Percentiles rank a stretch among this genome's conserved stretches.
Conservation (phyloP, 2,888 invertebrate species). For the Epistrophella euchroma region DNA sequence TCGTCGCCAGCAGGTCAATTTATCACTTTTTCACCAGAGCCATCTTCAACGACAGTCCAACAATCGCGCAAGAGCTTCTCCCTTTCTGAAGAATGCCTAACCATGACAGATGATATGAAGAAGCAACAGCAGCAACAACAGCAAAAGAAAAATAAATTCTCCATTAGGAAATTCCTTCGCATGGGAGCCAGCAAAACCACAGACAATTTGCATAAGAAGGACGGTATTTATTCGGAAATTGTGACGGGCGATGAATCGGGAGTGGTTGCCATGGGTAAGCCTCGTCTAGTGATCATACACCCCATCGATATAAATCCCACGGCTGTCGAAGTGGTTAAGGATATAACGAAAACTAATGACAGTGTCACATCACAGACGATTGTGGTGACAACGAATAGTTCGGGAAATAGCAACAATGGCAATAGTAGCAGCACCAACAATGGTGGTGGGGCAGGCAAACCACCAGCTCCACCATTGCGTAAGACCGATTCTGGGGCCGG, state of each 20-base stretch:
- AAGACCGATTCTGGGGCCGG: conserved; percentile 78
- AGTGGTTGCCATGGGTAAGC: conserved; percentile 84
- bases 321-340: conserved; percentile 91
- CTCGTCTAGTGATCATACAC: conserved; percentile 93
- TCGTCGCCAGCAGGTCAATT: conserved; percentile 79
- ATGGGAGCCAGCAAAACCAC: conserved; percentile 90
- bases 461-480: conserved; percentile 92
- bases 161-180: conserved; percentile 92
- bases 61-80: conserved; percentile 88
- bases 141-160: conserved; percentile 91
- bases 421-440: conserved; percentile 7
- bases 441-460: conserved; percentile 83
- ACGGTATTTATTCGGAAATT: conserved; percentile 84
- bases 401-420: conserved; percentile 21
- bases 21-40: conserved; percentile 86
- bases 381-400: conserved; percentile 80
- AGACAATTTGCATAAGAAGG: conserved; percentile 83
- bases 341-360: conserved; percentile 84
- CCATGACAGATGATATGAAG: conserved; percentile 76
- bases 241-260: conserved; percentile 82
- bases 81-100: conserved; percentile 90
- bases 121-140: conserved; percentile 70
- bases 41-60: conserved; percentile 85
- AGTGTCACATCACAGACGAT: conserved; percentile 81
- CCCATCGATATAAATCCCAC: conserved; percentile 93